These are phyloP conservation scores for Bryconaethiops microstoma DNA, from an alignment of 2,797 vertebrate genomes.

Conservation along the genomic window DNA sequence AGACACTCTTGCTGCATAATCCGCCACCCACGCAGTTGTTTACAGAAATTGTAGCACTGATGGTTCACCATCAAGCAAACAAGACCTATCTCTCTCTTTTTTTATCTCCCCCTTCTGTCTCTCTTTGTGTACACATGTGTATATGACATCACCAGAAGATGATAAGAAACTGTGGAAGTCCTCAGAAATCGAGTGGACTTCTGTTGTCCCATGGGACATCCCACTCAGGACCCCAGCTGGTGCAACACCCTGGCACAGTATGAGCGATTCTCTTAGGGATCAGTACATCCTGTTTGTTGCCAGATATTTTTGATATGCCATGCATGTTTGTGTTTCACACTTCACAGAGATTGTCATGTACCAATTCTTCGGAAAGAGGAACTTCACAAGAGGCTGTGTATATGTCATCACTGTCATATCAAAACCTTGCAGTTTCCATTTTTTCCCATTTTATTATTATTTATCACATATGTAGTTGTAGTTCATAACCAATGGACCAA, in stretches of 20 bases:
- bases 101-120: not conserved
- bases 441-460: too few relatives aligned
- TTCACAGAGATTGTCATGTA: not conserved
- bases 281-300: not conserved
- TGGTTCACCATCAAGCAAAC: constrained; percentile 9
- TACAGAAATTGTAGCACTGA: constrained; percentile 7
- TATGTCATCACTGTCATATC: not conserved
- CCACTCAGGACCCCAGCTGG: not conserved
- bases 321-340: not conserved
- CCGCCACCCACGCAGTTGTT: constrained; percentile 26
- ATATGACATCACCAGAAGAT: not conserved
- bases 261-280: not conserved
- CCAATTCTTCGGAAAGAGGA: not conserved
- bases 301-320: not conserved
- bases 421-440: too few relatives aligned
- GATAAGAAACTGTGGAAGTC: not conserved
- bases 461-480: too few relatives aligned
- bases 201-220: not conserved
- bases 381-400: not conserved
- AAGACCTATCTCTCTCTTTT: not conserved
- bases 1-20: constrained; percentile 25
- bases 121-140: not conserved
- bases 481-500: too few relatives aligned
- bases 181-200: not conserved
- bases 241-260: not conserved